A percentile compares a stretch with the other conserved stretches of the same genome.
Evolutionary conservation across 2,888 invertebrate species (phyloP).

Genomic region (Macrophya annulata): DNA sequence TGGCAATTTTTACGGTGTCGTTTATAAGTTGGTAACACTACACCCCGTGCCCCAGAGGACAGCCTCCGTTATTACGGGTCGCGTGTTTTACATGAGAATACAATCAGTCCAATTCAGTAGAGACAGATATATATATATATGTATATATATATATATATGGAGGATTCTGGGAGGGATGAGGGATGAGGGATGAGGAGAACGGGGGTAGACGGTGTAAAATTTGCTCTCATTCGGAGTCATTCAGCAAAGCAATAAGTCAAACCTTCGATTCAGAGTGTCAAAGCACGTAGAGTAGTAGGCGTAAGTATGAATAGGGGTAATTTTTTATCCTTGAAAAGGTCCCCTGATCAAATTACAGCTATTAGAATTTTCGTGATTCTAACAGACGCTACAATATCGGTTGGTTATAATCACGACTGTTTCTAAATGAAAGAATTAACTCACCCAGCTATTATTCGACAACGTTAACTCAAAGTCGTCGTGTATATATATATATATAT

Average conservation of each 20-base stretch:
- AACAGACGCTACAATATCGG: not conserved
- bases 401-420: constrained; percentile 8
- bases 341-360: constrained; percentile 32
- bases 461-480: not conserved
- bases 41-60: not conserved
- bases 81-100: constrained; percentile 75
- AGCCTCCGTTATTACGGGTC: constrained; percentile 59
- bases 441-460: not conserved
- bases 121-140: constrained; percentile 34
- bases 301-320: constrained; percentile 65
- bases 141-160: not conserved
- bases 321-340: constrained; percentile 61
- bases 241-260: constrained; percentile 65
- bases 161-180: constrained; percentile 43
- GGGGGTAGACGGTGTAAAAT: constrained; percentile 63
- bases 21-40: constrained; percentile 25
- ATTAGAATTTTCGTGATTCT: constrained; percentile 41
- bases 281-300: constrained; percentile 60
- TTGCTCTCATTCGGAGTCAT: constrained; percentile 58
- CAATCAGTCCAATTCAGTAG: constrained; percentile 75
- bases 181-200: not conserved
- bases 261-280: constrained; percentile 66
- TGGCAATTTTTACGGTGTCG: constrained; percentile 47
- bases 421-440: constrained; percentile 8
- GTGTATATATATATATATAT: no score